Conservation (phyloP, 1,140 invertebrate genomes). For the Armadillidium nasatum region DNA sequence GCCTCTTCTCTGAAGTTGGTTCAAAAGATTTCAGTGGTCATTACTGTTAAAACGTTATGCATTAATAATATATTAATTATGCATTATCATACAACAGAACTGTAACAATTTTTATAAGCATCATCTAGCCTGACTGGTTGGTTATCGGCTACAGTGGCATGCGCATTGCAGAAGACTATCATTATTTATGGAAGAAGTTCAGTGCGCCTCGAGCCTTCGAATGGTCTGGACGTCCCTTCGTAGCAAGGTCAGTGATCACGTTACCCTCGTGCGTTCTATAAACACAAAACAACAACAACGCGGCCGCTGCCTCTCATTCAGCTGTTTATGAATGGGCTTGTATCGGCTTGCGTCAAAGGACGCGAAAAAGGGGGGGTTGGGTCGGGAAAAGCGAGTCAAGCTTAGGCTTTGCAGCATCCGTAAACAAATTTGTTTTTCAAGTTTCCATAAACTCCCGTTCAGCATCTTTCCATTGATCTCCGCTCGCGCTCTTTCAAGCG, state of each 20-base stretch:
- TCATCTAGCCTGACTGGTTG: slow-evolving; percentile 1
- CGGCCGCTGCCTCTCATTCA: slow-evolving; percentile 1
- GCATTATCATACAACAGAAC: background rate
- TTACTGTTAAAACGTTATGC: too few relatives aligned
- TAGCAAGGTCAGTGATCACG: slow-evolving; percentile 8
- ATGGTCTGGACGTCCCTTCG: background rate
- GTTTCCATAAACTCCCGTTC: too few relatives aligned
- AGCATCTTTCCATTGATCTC: too few relatives aligned
- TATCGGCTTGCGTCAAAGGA: slow-evolving; percentile 7
- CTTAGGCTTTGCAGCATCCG: too few relatives aligned
- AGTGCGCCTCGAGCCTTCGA: slow-evolving; percentile 9
- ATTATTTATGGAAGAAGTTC: slow-evolving; percentile 1
- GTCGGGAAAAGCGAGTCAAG: too few relatives aligned
- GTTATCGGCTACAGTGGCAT: background rate
- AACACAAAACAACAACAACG: background rate
- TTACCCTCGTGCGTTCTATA: slow-evolving; percentile 1
- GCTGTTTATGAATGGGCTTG: slow-evolving; percentile 7
- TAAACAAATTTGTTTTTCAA: too few relatives aligned
- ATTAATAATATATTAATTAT: background rate
- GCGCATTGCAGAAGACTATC: background rate
- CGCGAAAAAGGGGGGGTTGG: background rate
- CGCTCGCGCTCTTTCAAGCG: too few relatives aligned
- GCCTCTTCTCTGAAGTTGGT: too few relatives aligned
- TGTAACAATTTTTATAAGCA: background rate
- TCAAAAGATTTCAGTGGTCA: too few relatives aligned